Conservation (phyloP, 2,888 invertebrate genomes). For the Cyclophora punctaria region DNA sequence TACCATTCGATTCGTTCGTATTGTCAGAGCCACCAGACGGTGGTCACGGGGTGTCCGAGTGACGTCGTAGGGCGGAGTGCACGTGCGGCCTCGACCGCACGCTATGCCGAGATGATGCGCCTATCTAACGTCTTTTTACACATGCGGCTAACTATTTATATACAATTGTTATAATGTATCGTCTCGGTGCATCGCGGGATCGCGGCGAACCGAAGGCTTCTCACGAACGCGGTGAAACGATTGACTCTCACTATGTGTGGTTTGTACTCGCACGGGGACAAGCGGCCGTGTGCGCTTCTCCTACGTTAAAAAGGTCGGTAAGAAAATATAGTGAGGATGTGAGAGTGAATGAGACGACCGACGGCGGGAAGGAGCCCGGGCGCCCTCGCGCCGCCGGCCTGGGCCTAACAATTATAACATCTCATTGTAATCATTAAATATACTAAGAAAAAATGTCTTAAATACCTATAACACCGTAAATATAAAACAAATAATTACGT, state of each 20-base stretch:
- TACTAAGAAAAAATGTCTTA: constrained; percentile 76
- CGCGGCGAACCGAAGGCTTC: constrained; percentile 74
- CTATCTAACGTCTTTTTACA: constrained; percentile 59
- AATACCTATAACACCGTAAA: constrained; percentile 75
- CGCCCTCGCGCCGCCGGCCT: constrained; percentile 52
- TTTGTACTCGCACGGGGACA: constrained; percentile 69
- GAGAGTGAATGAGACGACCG: constrained; percentile 66
- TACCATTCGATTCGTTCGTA: background rate
- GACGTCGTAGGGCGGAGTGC: background rate
- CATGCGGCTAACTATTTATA: constrained; percentile 73
- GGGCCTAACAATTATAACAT: constrained; percentile 70
- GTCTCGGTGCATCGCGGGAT: constrained; percentile 49
- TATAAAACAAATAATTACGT: constrained; percentile 75
- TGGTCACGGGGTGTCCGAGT: background rate
- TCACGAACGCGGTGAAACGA: constrained; percentile 68
- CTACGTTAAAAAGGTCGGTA: constrained; percentile 70
- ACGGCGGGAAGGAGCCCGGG: constrained; percentile 44
- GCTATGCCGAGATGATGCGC: constrained; percentile 37
- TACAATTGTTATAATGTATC: constrained; percentile 62
- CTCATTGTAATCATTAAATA: constrained; percentile 73
- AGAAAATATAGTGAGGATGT: constrained; percentile 75
- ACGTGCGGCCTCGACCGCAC: too few species aligned
- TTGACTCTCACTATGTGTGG: constrained; percentile 58
- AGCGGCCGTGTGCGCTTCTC: constrained; percentile 72
- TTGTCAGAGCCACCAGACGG: background rate